Base-by-base conservation (phyloP, 2,797 vertebrate genomes). In the Silurus lanzhouensis region DNA sequence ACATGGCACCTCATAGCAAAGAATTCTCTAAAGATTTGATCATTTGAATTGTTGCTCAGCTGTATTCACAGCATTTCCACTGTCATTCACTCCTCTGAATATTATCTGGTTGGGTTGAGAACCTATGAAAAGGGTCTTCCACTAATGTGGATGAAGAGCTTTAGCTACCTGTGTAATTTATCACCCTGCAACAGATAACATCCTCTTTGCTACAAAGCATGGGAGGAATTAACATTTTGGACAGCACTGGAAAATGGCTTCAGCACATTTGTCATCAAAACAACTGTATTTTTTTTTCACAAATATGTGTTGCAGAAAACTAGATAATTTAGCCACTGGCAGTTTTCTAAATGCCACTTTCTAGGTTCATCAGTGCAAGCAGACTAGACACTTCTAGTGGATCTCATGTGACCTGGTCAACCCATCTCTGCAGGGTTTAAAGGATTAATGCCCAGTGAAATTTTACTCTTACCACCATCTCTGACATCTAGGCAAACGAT, bases 341-440 rank as follows among this genome's bases (percentile, higher is more conserved):
- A 93, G 92, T 95, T 95, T 93, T 92, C 93, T 94, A 93, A 93
- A 93, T 84, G 91, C 91, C 94, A 95, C 93, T 95, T 95, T 93
- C 92, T 94, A 92, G 91, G 92, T 94, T 94, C 93, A 94, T 94
- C 92, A 93, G 92, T 93, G 94, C 91, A 89, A 93, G 88, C 95
- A 95, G 94, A 95, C 95, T 96, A 95, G 92, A 90, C 83, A 89
- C 91, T 92, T 93, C 91, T 92, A 94, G 93, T 94, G 93, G 94
- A 95, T 94, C 94, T 95, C 94, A 95, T 95, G 94, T 93, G 94
- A 92, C 91, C 94, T 90, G 92, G 94, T 94, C 94, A 95, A 93
- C 93, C 92, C 94, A 95, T 94, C 92, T 92, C 93, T 93, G 93
- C 94, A 94, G 91, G 93, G 93, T 92, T 96, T 95, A 96, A 94